Evolutionary conservation across 1,140 invertebrate species (phyloP).

Genomic region (Hylaeus anthracinus): DNA sequence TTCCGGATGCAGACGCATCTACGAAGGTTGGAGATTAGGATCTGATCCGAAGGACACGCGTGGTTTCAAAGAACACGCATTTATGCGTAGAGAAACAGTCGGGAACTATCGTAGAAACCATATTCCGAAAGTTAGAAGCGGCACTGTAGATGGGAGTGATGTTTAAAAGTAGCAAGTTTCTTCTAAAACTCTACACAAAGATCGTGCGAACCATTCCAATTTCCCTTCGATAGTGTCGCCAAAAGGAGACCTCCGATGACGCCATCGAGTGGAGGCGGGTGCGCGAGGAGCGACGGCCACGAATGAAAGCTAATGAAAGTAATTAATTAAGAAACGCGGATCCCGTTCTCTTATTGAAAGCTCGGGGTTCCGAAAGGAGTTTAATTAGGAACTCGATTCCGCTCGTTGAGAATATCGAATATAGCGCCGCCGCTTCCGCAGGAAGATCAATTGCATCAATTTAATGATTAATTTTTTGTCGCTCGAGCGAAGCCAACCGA

Average conservation of each 20-base stretch:
- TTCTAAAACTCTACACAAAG: no score
- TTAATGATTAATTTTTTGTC: slow-evolving; percentile 52
- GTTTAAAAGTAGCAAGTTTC: no score
- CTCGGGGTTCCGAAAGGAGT: slow-evolving; percentile 42
- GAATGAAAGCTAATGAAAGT: slow-evolving; percentile 55
- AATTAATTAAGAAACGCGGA: slow-evolving; percentile 55
- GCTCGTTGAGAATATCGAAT: slow-evolving; percentile 55
- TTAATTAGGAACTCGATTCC: slow-evolving; percentile 52
- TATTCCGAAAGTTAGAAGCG: no score
- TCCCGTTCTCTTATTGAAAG: slow-evolving; percentile 19
- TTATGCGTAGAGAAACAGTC: no score
- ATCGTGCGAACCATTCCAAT: no score
- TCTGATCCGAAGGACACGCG: slow-evolving; percentile 42
- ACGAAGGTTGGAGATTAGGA: slow-evolving; percentile 60
- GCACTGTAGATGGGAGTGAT: no score
- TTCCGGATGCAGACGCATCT: slow-evolving; percentile 50
- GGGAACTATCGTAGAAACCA: no score
- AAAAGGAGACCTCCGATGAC: no score
- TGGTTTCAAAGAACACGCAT: not conserved
- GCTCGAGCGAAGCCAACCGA: not conserved
- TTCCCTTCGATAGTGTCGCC: no score
- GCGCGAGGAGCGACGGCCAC: not conserved
- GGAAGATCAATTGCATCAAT: slow-evolving; percentile 61
- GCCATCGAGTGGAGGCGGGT: no score
- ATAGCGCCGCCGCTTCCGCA: slow-evolving; percentile 46